These are phyloP conservation scores for Pristiophorus japonicus DNA, from an alignment of 2,113 vertebrate genomes.

Conservation along the genomic window DNA sequence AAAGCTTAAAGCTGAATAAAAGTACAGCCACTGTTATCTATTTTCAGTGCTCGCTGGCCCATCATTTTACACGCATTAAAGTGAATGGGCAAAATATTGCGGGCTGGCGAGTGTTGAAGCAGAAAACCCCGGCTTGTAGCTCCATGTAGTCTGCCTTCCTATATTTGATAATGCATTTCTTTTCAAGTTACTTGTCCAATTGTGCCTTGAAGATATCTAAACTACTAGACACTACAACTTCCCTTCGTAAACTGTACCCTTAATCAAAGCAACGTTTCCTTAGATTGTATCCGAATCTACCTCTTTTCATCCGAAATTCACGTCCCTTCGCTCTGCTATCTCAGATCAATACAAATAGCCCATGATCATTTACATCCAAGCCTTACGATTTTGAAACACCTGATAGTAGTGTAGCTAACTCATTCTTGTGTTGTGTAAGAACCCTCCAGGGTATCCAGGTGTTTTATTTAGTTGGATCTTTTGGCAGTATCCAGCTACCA, in stretches of 20 bases:
- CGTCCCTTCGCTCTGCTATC: background rate
- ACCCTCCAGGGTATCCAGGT: background rate
- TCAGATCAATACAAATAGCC: background rate
- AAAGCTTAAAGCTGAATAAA: background rate
- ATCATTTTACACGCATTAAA: background rate
- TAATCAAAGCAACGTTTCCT: background rate
- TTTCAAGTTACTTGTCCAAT: background rate
- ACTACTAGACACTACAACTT: background rate
- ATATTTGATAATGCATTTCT: background rate
- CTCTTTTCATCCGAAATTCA: background rate
- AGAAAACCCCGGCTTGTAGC: background rate
- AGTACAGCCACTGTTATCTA: background rate
- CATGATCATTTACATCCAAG: background rate
- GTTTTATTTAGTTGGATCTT: background rate
- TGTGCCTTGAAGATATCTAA: background rate
- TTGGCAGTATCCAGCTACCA: background rate
- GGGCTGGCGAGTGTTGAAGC: background rate
- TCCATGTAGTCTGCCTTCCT: background rate
- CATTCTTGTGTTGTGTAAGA: background rate
- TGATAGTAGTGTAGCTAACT: background rate
- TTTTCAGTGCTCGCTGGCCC: background rate
- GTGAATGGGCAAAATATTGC: background rate
- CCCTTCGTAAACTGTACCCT: background rate
- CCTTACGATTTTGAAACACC: background rate
- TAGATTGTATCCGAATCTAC: background rate